Conservation (phyloP, 2,113 vertebrate species). For the Peromyscus polionotus region DNA sequence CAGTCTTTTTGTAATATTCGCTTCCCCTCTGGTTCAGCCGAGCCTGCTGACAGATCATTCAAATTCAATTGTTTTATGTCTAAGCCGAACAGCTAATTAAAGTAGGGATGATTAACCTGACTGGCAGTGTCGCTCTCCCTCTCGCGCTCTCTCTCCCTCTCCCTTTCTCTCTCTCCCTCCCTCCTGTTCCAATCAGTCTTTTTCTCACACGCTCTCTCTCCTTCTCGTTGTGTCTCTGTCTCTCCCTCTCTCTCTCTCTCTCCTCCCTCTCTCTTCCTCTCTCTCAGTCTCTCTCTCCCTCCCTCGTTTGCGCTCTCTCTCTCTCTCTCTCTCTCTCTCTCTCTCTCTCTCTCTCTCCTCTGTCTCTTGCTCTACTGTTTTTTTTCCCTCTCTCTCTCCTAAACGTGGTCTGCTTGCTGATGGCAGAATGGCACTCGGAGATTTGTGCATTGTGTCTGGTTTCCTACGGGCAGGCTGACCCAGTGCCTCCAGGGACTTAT, state of each 20-base stretch:
- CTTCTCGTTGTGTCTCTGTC: conserved; percentile 77
- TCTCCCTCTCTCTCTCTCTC: conserved; percentile 62
- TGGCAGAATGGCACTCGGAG: conserved; percentile 96
- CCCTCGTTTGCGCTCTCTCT: conserved; percentile 80
- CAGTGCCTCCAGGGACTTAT: conserved; percentile 97
- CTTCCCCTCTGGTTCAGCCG: conserved; percentile 92
- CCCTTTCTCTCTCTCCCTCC: conserved; percentile 80
- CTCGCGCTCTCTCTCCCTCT: conserved; percentile 86
- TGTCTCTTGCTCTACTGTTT: conserved; percentile 85
- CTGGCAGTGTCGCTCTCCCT: conserved; percentile 91
- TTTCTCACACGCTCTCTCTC: conserved; percentile 75
- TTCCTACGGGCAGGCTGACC: conserved; percentile 99
- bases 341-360: conserved; percentile 72
- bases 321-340: conserved; percentile 72
- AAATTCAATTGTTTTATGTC: conserved; percentile 95
- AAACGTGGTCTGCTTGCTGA: conserved; percentile 93
- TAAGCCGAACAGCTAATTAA: conserved; percentile 97
- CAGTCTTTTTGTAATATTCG: conserved; percentile 92
- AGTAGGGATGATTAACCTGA: conserved; percentile 97
- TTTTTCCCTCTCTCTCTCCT: conserved; percentile 87
- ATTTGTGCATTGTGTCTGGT: conserved; percentile 99
- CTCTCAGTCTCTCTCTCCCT: conserved; percentile 79
- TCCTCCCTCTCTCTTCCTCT: conserved; percentile 62
- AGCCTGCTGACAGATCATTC: conserved; percentile 94
- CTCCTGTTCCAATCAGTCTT: conserved; percentile 82